Conservation (phyloP, 2,797 vertebrate species). For the Bryconaethiops microstoma region DNA sequence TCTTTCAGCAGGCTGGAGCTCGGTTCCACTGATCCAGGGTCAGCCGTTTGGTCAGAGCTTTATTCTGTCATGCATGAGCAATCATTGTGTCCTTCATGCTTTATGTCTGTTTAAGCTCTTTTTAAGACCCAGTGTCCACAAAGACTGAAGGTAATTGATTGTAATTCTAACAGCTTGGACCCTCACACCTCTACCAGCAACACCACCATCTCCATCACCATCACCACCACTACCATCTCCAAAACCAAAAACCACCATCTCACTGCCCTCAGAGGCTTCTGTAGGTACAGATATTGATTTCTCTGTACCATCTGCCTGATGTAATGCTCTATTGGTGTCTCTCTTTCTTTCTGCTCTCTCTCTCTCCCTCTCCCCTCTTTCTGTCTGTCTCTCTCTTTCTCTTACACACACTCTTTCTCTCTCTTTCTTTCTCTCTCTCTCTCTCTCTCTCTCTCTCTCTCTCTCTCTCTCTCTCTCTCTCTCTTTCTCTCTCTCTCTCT, state of each 20-base stretch:
- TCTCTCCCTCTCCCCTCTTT: too few relatives aligned
- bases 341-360: too few relatives aligned
- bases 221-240: background rate
- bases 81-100: background rate
- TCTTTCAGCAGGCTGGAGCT: background rate
- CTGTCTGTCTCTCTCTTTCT: too few relatives aligned
- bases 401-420: too few relatives aligned
- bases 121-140: background rate
- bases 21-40: background rate
- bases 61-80: slow-evolving; percentile 18
- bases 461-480: background rate
- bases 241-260: too few relatives aligned
- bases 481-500: background rate
- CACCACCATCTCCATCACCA: too few relatives aligned
- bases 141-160: background rate
- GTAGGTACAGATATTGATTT: slow-evolving; percentile 6
- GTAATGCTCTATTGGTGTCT: background rate
- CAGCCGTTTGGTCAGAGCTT: slow-evolving; percentile 16
- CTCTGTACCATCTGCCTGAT: slow-evolving; percentile 34
- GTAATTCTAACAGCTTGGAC: background rate
- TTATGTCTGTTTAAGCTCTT: background rate
- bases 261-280: background rate
- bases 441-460: background rate
- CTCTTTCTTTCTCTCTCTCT: background rate
- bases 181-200: too few relatives aligned